Evolutionary conservation across 2,113 vertebrate genomes (phyloP).

Genomic region (Dipodomys merriami): DNA sequence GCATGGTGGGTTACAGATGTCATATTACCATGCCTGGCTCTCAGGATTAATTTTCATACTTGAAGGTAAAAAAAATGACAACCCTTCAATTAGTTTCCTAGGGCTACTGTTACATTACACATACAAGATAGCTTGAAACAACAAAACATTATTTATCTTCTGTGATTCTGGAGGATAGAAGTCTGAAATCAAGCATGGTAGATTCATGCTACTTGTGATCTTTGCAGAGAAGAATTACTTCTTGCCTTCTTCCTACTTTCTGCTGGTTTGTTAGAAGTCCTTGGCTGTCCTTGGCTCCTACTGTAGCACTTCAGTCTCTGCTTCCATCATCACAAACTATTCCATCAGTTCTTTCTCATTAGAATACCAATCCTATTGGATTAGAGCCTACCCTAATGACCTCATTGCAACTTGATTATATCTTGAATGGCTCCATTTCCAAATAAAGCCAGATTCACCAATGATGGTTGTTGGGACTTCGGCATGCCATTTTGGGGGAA

Average conservation of each 20-base stretch:
- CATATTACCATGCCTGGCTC: too few relatives aligned
- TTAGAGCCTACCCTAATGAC: not conserved
- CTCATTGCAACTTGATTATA: not conserved
- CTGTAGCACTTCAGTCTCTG: too few relatives aligned
- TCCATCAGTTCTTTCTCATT: not conserved
- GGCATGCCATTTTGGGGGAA: not conserved
- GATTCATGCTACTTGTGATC: accelerated
- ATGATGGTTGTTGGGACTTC: not conserved
- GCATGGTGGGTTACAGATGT: too few relatives aligned
- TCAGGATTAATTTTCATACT: constrained; percentile 1
- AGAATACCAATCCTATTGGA: not conserved
- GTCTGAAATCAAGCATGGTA: not conserved
- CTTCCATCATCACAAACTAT: accelerated
- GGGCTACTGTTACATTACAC: not conserved
- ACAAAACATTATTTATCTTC: not conserved
- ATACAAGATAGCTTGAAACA: not conserved
- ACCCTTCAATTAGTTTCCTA: not conserved
- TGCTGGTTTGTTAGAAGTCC: not conserved
- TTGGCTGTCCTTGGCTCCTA: not conserved
- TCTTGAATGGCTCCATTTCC: constrained; percentile 23
- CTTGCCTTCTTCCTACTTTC: not conserved
- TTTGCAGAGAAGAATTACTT: not conserved
- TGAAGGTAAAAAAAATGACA: not conserved
- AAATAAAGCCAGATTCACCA: not conserved
- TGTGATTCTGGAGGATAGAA: not conserved